Base-by-base conservation (phyloP, 2,888 invertebrate genomes). In the Dione vanillae region DNA sequence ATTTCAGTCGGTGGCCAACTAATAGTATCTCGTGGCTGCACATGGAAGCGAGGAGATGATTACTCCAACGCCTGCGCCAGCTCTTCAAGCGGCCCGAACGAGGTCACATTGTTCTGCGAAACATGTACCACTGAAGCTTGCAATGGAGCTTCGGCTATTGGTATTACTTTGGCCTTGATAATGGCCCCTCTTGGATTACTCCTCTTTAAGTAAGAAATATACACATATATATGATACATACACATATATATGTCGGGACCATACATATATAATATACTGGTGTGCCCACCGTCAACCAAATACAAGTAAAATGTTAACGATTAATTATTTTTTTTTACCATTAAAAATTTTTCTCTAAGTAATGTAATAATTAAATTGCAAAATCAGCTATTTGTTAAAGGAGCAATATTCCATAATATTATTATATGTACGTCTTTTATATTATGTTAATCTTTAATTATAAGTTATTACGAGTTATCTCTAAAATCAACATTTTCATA, bases 41-140 rank as follows among this genome's bases (percentile, higher is more conserved):
- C 94, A 10, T 94, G 94, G 93, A 94, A 95, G 76, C 91, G 93
- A 49, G 86, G 87, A 52, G 94, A 94, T 70, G 94, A 94, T 82
- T 90, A 89, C 79, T 85, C 90, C 10, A 94, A 88, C 56, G 85
- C 86, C 12, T 95, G 95, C 75, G 88, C 94, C 2, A 90, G 88
- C 74, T 82, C 93, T 8, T 84, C 87, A 45, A 91, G 91, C 71
- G 90, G 92, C 1, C 87, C 88, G 65, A 92, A 94, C 76, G 94
- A 94, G 76, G 87, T 93, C 19, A 89, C 94, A 54, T 90, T 94
- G 58, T 95, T 94, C 88, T 96, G 96, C 78, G 94, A 94, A 81
- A 95, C 95, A 69, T 96, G 96, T 82, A 95, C 95, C 69, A 94
- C 94, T 41, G 96, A 96, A 76, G 94, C 95, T 2, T 96, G 96